Percentiles rank a stretch among this genome's conserved stretches.
Evolutionary conservation across 2,888 invertebrate species (phyloP).

Genomic region (Brachypterus glaber): DNA sequence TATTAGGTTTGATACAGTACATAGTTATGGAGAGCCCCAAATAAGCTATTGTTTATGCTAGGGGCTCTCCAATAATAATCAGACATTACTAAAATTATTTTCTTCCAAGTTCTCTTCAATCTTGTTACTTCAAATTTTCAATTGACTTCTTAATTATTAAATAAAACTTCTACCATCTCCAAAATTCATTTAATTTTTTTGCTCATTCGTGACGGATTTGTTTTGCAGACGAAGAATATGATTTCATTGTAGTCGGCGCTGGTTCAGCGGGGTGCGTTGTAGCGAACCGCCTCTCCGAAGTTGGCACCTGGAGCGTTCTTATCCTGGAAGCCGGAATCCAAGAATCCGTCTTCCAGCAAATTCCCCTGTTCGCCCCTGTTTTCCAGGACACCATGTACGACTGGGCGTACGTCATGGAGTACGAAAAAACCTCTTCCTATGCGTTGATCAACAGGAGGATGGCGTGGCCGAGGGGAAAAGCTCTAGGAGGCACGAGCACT

Average conservation of each 20-base stretch:
- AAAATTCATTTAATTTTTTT: too few species aligned
- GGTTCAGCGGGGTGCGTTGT: constrained; percentile 45
- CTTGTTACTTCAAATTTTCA: too few species aligned
- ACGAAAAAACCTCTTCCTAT: constrained; percentile 19
- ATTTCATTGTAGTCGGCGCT: constrained; percentile 43
- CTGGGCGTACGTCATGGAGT: constrained; percentile 40
- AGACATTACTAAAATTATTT: too few species aligned
- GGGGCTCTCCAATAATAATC: too few species aligned
- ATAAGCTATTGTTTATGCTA: too few species aligned
- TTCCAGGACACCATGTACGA: constrained; percentile 38
- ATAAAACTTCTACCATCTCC: too few species aligned
- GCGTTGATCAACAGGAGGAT: constrained; percentile 12
- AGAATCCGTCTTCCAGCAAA: constrained; percentile 36
- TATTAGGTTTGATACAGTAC: too few species aligned
- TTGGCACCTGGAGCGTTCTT: constrained; percentile 33
- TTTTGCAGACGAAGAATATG: constrained; percentile 28
- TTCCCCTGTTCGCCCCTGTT: constrained; percentile 34
- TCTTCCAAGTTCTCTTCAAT: too few species aligned
- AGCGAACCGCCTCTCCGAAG: constrained; percentile 44
- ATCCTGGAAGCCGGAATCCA: constrained; percentile 31
- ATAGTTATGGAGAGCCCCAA: too few species aligned
- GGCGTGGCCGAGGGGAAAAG: constrained; percentile 46
- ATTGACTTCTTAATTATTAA: too few species aligned
- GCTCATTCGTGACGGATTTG: too few species aligned
- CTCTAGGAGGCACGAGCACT: constrained; percentile 44